Evolutionary conservation across 2,113 vertebrate genomes (phyloP).

Genomic region (Bambusicola thoracicus): DNA sequence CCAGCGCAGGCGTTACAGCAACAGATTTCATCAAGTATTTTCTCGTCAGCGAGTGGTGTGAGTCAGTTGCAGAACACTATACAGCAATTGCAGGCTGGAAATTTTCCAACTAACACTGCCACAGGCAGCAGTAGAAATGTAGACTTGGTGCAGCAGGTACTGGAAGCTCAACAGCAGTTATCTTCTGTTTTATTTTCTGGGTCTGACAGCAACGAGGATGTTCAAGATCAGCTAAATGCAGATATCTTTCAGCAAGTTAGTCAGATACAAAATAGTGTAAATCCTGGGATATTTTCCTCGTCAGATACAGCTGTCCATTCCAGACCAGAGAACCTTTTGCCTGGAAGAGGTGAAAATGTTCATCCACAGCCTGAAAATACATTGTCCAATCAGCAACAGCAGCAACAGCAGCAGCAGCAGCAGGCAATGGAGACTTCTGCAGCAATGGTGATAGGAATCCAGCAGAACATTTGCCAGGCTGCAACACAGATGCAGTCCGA

Average conservation of each 20-base stretch:
- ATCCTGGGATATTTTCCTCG: conserved; percentile 78
- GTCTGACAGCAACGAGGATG: conserved; percentile 77
- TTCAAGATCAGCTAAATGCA: conserved; percentile 83
- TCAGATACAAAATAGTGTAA: conserved; percentile 80
- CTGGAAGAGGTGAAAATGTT: conserved; percentile 78
- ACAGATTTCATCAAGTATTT: conserved; percentile 86
- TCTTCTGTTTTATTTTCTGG: conserved; percentile 84
- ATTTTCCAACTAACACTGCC: conserved; percentile 76
- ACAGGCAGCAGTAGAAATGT: conserved; percentile 75
- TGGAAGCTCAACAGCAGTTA: conserved; percentile 85
- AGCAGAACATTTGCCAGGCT: conserved; percentile 82
- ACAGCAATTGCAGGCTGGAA: conserved; percentile 92
- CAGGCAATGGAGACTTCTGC: conserved; percentile 87
- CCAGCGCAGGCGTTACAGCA: conserved; percentile 87
- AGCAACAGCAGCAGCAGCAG: conserved; percentile 86
- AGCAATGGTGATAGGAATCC: conserved; percentile 84
- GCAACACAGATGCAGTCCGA: conserved; percentile 85
- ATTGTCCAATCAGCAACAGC: conserved; percentile 85
- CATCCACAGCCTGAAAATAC: conserved; percentile 82
- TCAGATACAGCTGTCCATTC: conserved; percentile 77
- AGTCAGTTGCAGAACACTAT: conserved; percentile 93
- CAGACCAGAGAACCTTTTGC: conserved; percentile 78
- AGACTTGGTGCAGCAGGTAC: conserved; percentile 83
- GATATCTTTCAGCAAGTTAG: conserved; percentile 85
- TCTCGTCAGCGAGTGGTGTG: conserved; percentile 83